phyloP scores from a whole-genome alignment of 2,113 vertebrate species.

The Tapirus terrestris region DNA sequence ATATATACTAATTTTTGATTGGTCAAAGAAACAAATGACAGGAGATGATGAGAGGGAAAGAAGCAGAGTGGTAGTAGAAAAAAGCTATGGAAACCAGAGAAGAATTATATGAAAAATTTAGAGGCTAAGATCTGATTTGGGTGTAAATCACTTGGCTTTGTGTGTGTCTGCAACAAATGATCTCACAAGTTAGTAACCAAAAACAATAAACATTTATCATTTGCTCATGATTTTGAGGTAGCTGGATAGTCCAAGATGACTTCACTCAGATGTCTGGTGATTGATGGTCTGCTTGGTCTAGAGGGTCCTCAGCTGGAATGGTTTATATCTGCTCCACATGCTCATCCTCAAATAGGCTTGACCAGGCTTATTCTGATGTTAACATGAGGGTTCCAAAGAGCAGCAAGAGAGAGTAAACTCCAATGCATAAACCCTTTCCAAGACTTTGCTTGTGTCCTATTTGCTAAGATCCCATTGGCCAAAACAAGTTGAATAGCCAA shows the following conservation, averaged over 20 bases:
- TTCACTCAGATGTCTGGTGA: neutral
- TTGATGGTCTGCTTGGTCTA: neutral
- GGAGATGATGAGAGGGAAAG: neutral
- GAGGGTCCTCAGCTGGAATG: neutral
- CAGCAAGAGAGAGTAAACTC: neutral
- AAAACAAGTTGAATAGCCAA: neutral
- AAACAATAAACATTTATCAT: neutral
- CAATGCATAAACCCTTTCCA: neutral
- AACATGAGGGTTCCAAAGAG: neutral
- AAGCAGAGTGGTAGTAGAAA: neutral
- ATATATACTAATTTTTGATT: neutral
- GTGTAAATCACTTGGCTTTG: neutral
- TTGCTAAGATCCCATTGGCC: neutral
- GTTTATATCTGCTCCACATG: neutral
- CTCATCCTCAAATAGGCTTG: neutral
- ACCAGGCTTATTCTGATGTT: neutral
- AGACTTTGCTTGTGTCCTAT: neutral
- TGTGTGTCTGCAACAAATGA: neutral
- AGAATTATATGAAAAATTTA: neutral
- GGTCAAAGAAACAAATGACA: slow-evolving; percentile 26
- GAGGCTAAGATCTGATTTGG: neutral
- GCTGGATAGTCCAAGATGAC: neutral
- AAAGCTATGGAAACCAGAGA: neutral
- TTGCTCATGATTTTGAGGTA: neutral
- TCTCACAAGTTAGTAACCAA: neutral